A percentile compares a stretch with the other conserved stretches of the same genome.
These are phyloP conservation scores for Lamprologus lemairii DNA, from an alignment of 2,113 vertebrate species.

Conservation along the genomic window DNA sequence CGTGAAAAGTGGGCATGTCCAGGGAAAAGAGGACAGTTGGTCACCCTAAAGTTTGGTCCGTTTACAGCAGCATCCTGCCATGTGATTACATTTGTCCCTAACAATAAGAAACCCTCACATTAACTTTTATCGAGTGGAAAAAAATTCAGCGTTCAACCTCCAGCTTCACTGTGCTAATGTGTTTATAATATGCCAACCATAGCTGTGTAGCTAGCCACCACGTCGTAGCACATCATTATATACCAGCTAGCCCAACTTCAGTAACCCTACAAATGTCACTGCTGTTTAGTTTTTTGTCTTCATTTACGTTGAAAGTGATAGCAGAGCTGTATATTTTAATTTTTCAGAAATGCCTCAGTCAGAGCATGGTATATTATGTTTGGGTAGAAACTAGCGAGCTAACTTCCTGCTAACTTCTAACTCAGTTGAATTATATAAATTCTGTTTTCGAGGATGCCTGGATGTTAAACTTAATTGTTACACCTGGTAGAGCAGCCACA, in stretches of 20 bases:
- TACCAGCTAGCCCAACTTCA: background rate
- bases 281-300: background rate
- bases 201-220: background rate
- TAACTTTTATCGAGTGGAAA: background rate
- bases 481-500: background rate
- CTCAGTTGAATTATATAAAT: background rate
- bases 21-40: background rate
- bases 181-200: background rate
- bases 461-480: background rate
- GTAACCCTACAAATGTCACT: background rate
- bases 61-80: background rate
- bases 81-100: background rate
- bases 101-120: background rate
- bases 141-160: background rate
- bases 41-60: background rate
- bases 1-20: background rate
- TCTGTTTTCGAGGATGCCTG: background rate
- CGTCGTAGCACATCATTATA: background rate
- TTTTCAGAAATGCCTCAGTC: background rate
- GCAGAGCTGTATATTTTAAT: background rate
- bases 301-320: background rate
- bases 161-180: background rate
- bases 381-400: background rate
- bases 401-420: background rate
- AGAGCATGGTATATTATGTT: background rate